phyloP scores from a whole-genome alignment of 2,113 vertebrate species.

The Lepisosteus osseus region DNA sequence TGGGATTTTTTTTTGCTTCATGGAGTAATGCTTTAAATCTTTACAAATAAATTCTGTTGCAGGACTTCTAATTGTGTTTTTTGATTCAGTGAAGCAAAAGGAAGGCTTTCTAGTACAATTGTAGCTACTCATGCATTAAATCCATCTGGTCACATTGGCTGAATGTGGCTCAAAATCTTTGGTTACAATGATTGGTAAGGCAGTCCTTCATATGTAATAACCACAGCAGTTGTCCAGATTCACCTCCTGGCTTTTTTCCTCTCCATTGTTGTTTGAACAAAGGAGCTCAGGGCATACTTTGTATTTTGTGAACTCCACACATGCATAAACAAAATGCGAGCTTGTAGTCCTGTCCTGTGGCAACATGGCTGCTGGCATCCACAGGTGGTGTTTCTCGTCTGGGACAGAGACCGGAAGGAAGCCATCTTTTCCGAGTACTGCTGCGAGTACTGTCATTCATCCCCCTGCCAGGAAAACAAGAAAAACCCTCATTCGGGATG shows the following conservation, averaged over 20 bases:
- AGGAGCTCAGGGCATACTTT: too few species aligned
- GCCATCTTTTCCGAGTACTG: conserved; percentile 27
- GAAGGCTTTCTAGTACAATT: too few species aligned
- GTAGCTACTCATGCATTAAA: too few species aligned
- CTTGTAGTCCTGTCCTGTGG: conserved; percentile 53
- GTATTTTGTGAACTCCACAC: conserved; percentile 25
- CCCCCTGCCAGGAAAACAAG: too few species aligned
- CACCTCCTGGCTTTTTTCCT: too few species aligned
- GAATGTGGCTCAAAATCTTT: conserved; percentile 42
- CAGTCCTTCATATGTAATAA: conserved; percentile 50
- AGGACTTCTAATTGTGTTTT: too few species aligned
- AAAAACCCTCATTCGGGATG: too few species aligned
- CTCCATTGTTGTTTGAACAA: too few species aligned
- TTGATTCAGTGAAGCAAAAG: too few species aligned
- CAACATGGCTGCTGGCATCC: conserved; percentile 41
- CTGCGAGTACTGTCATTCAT: background rate
- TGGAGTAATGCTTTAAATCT: too few species aligned
- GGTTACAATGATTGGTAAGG: conserved; percentile 42
- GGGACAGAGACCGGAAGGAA: conserved; percentile 35
- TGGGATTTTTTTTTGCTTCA: too few species aligned
- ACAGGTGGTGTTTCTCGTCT: conserved; percentile 38
- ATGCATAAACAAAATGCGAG: conserved; percentile 30
- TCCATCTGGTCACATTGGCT: conserved; percentile 32
- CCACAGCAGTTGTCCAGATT: background rate
- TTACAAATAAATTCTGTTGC: too few species aligned